These are phyloP conservation scores for Cheilosia grossa DNA, from an alignment of 2,888 invertebrate species.

Conservation along the genomic window DNA sequence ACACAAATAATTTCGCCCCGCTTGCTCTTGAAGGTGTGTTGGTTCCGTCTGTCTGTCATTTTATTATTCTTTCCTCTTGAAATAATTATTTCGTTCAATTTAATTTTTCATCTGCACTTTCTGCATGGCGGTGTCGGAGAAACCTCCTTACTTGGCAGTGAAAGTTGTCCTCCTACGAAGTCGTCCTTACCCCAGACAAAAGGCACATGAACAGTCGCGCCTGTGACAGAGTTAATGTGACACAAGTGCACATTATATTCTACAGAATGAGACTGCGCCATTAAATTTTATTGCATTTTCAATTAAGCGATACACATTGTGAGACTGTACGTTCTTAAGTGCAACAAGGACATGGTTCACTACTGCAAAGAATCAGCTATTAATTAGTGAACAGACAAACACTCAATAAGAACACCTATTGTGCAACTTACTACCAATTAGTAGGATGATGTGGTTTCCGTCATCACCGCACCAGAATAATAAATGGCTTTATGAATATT, in stretches of 20 bases:
- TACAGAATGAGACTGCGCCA: constrained; percentile 54
- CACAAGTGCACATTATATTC: constrained; percentile 59
- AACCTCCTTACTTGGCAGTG: constrained; percentile 14
- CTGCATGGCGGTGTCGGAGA: constrained; percentile 6
- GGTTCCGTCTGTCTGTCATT: constrained; percentile 38
- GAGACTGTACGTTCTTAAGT: no score
- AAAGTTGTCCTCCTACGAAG: constrained; percentile 5
- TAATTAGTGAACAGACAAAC: constrained; percentile 28
- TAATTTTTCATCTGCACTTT: constrained; percentile 66
- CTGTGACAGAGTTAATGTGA: constrained; percentile 61
- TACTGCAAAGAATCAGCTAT: constrained; percentile 21
- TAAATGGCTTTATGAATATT: constrained; percentile 71
- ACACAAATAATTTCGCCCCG: constrained; percentile 70
- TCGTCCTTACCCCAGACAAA: constrained; percentile 19
- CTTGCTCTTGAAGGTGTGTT: constrained; percentile 24
- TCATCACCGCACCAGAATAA: constrained; percentile 22
- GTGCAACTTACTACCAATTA: constrained; percentile 52
- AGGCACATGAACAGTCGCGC: constrained; percentile 39
- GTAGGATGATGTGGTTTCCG: neutral
- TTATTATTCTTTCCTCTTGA: constrained; percentile 56
- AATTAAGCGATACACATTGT: constrained; percentile 30
- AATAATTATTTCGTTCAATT: constrained; percentile 75
- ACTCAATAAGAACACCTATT: constrained; percentile 8
- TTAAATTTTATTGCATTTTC: constrained; percentile 68
- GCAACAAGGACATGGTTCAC: constrained; percentile 11